Conservation (phyloP, 2,888 invertebrate species). For the Corythucha ciliata region DNA sequence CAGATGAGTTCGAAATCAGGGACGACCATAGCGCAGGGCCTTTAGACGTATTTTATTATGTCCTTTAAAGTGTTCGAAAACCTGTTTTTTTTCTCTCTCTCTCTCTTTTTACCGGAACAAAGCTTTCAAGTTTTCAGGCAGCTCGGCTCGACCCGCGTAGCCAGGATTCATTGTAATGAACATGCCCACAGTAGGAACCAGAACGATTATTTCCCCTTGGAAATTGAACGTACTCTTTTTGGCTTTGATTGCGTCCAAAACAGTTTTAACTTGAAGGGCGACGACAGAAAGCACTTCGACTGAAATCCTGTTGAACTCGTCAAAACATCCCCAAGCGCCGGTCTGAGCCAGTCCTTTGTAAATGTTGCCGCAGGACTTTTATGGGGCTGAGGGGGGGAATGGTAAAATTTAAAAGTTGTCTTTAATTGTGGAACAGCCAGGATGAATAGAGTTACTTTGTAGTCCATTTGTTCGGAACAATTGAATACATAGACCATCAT, state of each 20-base stretch:
- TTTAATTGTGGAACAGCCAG: background rate
- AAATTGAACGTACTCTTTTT: constrained; percentile 74
- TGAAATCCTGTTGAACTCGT: constrained; percentile 91
- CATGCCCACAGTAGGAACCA: constrained; percentile 73
- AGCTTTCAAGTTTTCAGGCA: constrained; percentile 67
- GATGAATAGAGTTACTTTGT: constrained; percentile 51
- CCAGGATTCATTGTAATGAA: constrained; percentile 97
- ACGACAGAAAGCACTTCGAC: constrained; percentile 92
- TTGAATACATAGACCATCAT: constrained; percentile 96
- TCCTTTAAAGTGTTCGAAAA: background rate
- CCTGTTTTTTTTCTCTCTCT: background rate
- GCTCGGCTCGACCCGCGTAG: constrained; percentile 82
- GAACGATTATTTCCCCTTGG: constrained; percentile 62
- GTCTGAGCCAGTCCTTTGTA: constrained; percentile 93
- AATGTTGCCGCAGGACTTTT: constrained; percentile 85
- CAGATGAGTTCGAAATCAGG: constrained; percentile 93
- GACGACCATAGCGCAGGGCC: constrained; percentile 96
- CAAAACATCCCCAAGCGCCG: constrained; percentile 95
- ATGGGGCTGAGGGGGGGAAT: background rate
- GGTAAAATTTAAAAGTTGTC: background rate
- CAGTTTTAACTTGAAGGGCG: constrained; percentile 72
- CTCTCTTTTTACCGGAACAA: constrained; percentile 43
- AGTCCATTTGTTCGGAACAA: constrained; percentile 96
- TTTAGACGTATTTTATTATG: constrained; percentile 39
- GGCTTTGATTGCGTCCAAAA: constrained; percentile 76